phyloP scores from a whole-genome alignment of 2,113 vertebrate genomes.

The Entomyzon cyanotis region DNA sequence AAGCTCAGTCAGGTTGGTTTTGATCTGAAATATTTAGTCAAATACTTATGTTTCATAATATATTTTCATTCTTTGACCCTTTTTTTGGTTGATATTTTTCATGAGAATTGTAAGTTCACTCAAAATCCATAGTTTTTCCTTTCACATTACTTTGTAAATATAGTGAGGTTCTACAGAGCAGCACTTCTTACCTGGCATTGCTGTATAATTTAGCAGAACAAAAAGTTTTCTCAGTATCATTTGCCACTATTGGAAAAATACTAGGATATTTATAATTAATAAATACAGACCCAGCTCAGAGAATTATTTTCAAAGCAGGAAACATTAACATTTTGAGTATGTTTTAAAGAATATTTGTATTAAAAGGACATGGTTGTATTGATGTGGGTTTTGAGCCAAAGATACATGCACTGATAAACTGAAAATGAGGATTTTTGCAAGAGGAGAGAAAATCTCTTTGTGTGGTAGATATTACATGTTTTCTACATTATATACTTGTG shows the following conservation, averaged over 20 bases:
- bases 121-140: conserved; percentile 45
- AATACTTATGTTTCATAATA: background rate
- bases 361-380: conserved; percentile 46
- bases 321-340: conserved; percentile 25
- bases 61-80: background rate
- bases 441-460: background rate
- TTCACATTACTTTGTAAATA: conserved; percentile 11
- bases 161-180: background rate
- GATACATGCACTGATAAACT: background rate
- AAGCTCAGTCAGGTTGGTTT: background rate
- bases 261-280: background rate
- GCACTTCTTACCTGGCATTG: background rate
- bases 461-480: background rate
- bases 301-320: background rate
- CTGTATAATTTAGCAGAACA: conserved; percentile 22
- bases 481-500: background rate
- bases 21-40: conserved; percentile 13
- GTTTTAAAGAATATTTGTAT: conserved; percentile 41
- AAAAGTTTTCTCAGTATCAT: conserved; percentile 24
- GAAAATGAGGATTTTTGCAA: background rate
- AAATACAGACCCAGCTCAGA: background rate
- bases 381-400: background rate
- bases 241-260: background rate
- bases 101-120: background rate
- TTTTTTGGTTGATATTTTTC: background rate